A percentile compares a stretch with the other conserved stretches of the same genome.
These are phyloP conservation scores for Drosophila triauraria DNA, from an alignment of 1,140 invertebrate species.

Conservation along the genomic window DNA sequence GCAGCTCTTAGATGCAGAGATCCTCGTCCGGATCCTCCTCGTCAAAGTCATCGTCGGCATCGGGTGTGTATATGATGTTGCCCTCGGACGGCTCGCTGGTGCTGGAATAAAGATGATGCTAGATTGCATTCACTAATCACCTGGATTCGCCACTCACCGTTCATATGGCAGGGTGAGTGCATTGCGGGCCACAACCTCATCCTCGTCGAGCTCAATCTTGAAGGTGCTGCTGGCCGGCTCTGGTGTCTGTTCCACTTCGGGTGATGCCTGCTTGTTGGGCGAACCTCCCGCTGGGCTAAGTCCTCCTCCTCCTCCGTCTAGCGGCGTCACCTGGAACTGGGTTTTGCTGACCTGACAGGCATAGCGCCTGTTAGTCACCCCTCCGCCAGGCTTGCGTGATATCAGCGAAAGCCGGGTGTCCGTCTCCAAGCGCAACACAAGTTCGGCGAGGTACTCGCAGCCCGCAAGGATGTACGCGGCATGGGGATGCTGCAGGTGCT, in stretches of 20 bases:
- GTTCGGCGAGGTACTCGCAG: slow-evolving; percentile 75
- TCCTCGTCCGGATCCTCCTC: slow-evolving; percentile 87
- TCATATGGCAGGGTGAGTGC: slow-evolving; percentile 83
- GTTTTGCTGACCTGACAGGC: slow-evolving; percentile 63
- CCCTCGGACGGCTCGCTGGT: slow-evolving; percentile 73
- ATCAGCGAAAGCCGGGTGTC: slow-evolving; percentile 56
- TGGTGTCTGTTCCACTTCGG: slow-evolving; percentile 11
- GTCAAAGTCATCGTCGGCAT: slow-evolving; percentile 86
- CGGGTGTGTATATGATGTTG: slow-evolving; percentile 86
- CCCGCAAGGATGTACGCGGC: slow-evolving; percentile 65
- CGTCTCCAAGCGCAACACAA: slow-evolving; percentile 66
- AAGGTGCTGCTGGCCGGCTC: slow-evolving; percentile 67
- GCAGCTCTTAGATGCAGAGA: slow-evolving; percentile 62
- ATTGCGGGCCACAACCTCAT: slow-evolving; percentile 80
- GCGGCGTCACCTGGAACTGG: slow-evolving; percentile 60
- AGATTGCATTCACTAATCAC: not conserved
- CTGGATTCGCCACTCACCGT: slow-evolving; percentile 47
- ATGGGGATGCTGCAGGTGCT: slow-evolving; percentile 56
- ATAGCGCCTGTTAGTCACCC: slow-evolving; percentile 66
- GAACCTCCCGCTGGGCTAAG: not conserved
- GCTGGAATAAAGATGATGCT: slow-evolving; percentile 24
- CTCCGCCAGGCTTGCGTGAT: slow-evolving; percentile 64
- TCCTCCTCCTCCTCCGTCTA: slow-evolving; percentile 14
- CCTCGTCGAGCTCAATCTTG: slow-evolving; percentile 81
- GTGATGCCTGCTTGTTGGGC: slow-evolving; percentile 14